Base-by-base conservation (phyloP, 2,888 invertebrate species). In the Andrena dorsata region DNA sequence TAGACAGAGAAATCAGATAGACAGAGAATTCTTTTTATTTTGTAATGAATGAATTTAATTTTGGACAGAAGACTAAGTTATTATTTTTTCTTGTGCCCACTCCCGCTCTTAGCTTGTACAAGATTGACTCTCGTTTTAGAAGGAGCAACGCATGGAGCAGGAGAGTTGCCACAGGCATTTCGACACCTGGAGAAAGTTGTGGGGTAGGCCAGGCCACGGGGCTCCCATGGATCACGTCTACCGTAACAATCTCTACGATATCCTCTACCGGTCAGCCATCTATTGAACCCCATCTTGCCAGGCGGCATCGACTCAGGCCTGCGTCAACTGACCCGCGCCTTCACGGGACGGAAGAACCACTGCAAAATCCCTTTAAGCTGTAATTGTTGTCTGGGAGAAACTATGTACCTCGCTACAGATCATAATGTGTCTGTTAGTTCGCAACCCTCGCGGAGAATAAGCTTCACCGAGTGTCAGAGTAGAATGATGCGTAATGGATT, bases 191-290 rank as follows among this genome's bases (percentile, higher is more conserved):
- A 96, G 96, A 66, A 95, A 96, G 10, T 95, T 97, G 88, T 98
- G 97, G 97, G 97, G 97, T 32, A 95, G 97, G 64, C 97, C 97
- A 0, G 97, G 97, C 0, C 96, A 97, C 90, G 95, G 95, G 10
- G 97, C 95, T 1, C 95, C 95, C 65, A 90, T 92, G 80, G 92
- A 93, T 90, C 92, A 92, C 78, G 88, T 84, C 53, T 90, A 90
- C 26, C 92, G 94, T 80, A 93, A 91, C 87, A 94, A 94, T 89
- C 92, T 94, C 73, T 90, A 94, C 86, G 90, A 92, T 76, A 92
- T 94, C 75, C 93, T 94, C 76, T 91, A 94, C 82, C 93, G 92
- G 49, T 87, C 92, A 28, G 86, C 90, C 53, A 89, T 92, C 85
- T 91, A 91, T 90, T 91, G 85, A 90, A 85, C 85, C 1, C 16